Conservation (phyloP, 2,888 invertebrate species). For the Ferrisia virgata region DNA sequence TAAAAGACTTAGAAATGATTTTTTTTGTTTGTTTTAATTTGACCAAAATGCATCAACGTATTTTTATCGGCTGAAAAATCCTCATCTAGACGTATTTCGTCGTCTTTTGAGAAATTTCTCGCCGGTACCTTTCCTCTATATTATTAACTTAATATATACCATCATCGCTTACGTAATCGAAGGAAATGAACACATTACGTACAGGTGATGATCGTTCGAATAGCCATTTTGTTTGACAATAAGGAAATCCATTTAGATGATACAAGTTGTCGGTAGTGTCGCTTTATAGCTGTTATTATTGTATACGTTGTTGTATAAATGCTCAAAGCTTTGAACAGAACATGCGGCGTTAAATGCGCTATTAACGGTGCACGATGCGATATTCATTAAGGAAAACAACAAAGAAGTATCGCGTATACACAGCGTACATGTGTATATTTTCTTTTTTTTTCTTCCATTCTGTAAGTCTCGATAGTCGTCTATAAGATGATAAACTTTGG, state of each 20-base stretch:
- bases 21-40: no score
- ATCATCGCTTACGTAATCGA: not conserved
- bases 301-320: not conserved
- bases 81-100: no score
- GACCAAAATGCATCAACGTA: no score
- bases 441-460: not conserved
- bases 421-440: not conserved
- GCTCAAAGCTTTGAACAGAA: not conserved
- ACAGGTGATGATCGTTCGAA: not conserved
- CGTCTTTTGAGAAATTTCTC: no score
- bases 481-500: not conserved
- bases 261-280: not conserved
- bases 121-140: no score
- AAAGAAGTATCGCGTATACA: not conserved
- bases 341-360: not conserved
- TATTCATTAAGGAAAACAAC: slow-evolving; percentile 6
- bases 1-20: no score
- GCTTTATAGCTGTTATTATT: not conserved
- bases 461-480: not conserved
- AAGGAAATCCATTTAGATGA: not conserved
- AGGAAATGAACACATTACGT: not conserved
- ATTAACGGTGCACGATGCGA: not conserved
- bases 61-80: no score
- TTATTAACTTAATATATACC: no score
- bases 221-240: not conserved